Evolutionary conservation across 2,797 vertebrate genomes (phyloP).

Genomic region (Euthynnus affinis): DNA sequence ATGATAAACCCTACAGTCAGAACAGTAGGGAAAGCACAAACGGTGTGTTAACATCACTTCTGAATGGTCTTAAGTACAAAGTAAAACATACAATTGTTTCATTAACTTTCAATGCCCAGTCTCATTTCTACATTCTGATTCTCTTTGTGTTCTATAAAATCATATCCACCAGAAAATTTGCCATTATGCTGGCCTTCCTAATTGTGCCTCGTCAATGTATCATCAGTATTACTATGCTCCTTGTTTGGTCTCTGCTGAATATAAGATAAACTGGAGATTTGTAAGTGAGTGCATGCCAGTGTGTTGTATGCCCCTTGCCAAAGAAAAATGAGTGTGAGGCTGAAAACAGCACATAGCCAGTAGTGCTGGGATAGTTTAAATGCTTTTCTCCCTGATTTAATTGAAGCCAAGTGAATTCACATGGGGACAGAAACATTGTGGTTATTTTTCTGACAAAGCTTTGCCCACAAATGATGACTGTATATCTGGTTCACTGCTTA

Average conservation of each 20-base stretch:
- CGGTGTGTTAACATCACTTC: too few species aligned
- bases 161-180: neutral
- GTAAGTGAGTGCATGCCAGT: conserved; percentile 38
- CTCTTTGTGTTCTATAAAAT: neutral
- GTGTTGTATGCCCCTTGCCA: conserved; percentile 6
- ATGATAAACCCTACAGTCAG: conserved; percentile 1
- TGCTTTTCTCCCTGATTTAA: conserved; percentile 59
- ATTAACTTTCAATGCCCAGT: neutral
- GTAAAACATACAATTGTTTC: neutral
- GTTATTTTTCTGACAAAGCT: conserved; percentile 62
- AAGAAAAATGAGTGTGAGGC: conserved; percentile 46
- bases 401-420: conserved; percentile 58
- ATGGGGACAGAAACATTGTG: conserved; percentile 40
- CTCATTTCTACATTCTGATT: neutral
- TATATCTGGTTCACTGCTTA: conserved; percentile 39
- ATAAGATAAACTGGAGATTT: conserved; percentile 63
- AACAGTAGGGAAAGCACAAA: neutral
- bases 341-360: conserved; percentile 32
- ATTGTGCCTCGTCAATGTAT: conserved; percentile 22
- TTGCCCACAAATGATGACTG: conserved; percentile 53
- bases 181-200: conserved; percentile 5
- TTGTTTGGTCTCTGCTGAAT: conserved; percentile 46
- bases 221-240: conserved; percentile 13
- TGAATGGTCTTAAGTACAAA: neutral
- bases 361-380: conserved; percentile 37